Evolutionary conservation across 2,888 invertebrate species (phyloP), one percentile per base, ranked within the genome.

Genomic region (Neoitamus cyanurus): DNA sequence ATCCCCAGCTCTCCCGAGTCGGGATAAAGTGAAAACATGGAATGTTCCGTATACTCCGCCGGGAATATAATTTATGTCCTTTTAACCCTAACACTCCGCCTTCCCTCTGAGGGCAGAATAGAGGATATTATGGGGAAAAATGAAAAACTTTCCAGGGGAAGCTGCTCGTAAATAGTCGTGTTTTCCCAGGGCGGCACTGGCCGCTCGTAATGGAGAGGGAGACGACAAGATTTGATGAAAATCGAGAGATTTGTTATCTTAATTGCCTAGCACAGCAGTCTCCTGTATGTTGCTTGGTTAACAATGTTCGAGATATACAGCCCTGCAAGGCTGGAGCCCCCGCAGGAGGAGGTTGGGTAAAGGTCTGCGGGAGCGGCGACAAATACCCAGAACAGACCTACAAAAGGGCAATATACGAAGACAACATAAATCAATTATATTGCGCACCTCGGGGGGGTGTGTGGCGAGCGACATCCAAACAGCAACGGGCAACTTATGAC

Each of bases 171-270:
- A 48, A 25, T 48, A 31, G 15, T 58, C 78, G 28, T 78, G 58
- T 78, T 78, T 78, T 78, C 78, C 46, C 31, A 73, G n/a, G 34
- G 37, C 34, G 11, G 25, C 37, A 78, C 48, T 78, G 78, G n/a
- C 46, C 78, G 1, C 70, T 30, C 30, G n/a, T 58, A 78, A 58
- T 48, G 58, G 48, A 46, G 58, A 58, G 78, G 78, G 78, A 58
- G 58, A 58, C 31, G 78, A 78, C 46, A 46, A 78, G 78, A 78
- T 78, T 78, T 78, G 78, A 78, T 78, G 78, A 78, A 78, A 78
- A 78, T 78, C 78, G 78, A 30, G 48, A 78, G 78, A 78, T 78
- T 78, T 78, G 78, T 78, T 78, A 78, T 78, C 78, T 78, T 78
- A 78, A 78, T 78, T 78, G 78, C 78, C 78, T 78, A 78, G 48